phyloP scores from a whole-genome alignment of 2,888 invertebrate genomes.

The Acanthosepion pharaonis region DNA sequence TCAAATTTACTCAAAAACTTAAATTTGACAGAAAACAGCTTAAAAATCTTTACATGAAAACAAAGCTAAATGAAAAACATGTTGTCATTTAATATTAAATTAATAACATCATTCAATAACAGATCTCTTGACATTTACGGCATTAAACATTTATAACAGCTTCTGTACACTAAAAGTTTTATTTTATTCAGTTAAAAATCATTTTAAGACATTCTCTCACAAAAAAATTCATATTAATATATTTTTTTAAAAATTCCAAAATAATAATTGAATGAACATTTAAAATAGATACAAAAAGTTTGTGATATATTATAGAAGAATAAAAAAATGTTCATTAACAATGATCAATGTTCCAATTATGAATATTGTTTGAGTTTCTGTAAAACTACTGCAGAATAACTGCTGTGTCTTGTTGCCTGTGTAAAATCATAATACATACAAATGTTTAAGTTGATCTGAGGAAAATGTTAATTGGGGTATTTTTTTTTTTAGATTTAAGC shows the following conservation, averaged over 20 bases:
- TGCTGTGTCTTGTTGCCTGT: no score
- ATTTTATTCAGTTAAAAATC: background rate
- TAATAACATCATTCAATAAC: no score
- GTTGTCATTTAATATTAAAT: background rate
- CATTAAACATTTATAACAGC: background rate
- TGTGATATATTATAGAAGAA: background rate
- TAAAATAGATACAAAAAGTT: background rate
- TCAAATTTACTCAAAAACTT: background rate
- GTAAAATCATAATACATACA: no score
- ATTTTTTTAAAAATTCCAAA: background rate
- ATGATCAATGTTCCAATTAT: background rate
- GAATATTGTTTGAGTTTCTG: no score
- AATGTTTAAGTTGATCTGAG: no score
- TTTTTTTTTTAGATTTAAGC: no score
- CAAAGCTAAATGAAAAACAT: conserved; percentile 12
- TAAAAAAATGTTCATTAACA: background rate
- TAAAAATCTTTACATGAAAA: background rate
- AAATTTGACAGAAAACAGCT: background rate
- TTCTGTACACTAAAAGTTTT: background rate
- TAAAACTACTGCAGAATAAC: no score
- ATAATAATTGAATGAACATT: background rate
- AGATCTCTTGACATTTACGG: no score
- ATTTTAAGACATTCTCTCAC: background rate
- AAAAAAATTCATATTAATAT: background rate
- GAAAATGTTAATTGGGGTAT: no score